Percentiles rank a stretch among this genome's conserved stretches.
These are phyloP conservation scores for Plusia festucae DNA, from an alignment of 2,888 invertebrate genomes.

Conservation along the genomic window DNA sequence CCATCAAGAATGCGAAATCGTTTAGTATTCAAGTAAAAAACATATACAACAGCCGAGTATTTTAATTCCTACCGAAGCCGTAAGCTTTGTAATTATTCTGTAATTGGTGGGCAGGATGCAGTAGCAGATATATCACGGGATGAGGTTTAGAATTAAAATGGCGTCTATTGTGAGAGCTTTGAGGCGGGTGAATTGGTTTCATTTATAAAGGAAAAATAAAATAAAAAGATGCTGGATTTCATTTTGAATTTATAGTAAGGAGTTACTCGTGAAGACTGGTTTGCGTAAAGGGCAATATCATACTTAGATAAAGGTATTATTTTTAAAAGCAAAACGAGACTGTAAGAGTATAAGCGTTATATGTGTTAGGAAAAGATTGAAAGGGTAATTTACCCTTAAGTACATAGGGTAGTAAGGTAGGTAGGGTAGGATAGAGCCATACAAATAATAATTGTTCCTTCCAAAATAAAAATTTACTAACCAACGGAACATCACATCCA, in stretches of 20 bases:
- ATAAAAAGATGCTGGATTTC: neutral
- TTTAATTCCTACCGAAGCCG: slow-evolving; percentile 64
- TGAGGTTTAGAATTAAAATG: slow-evolving; percentile 64
- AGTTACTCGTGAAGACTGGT: neutral
- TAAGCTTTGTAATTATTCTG: slow-evolving; percentile 83
- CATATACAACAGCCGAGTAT: slow-evolving; percentile 50
- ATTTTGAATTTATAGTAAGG: neutral
- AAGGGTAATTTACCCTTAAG: too few species aligned
- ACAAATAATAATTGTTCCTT: too few species aligned
- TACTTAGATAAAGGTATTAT: too few species aligned
- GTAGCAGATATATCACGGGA: slow-evolving; percentile 84
- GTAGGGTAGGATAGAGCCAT: too few species aligned
- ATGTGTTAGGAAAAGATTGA: too few species aligned
- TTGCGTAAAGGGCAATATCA: neutral
- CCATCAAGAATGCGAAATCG: slow-evolving; percentile 48
- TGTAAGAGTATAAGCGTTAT: too few species aligned
- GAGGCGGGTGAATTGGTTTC: neutral
- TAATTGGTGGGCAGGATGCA: slow-evolving; percentile 81
- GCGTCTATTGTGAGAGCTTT: slow-evolving; percentile 15
- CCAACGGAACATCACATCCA: too few species aligned
- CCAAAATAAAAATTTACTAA: too few species aligned
- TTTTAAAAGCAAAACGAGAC: too few species aligned
- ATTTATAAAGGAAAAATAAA: neutral
- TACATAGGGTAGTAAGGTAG: too few species aligned
- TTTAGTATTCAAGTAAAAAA: slow-evolving; percentile 57